phyloP scores from a whole-genome alignment of 1,140 invertebrate genomes.

The Drosophila melanogaster region Release_6_plus_ISO1_MT NT_033779.5:4860501-4861000 shows the following conservation, averaged over 20 bases:
- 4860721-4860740: constrained; percentile 77
- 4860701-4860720: constrained; percentile 77
- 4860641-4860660: background rate
- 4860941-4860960: constrained; percentile 81
- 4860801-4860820: constrained; percentile 9
- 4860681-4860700: constrained; percentile 79
- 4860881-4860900: constrained; percentile 5
- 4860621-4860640: no score
- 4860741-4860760: constrained; percentile 82
- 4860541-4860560: no score
- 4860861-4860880: background rate
- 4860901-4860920: constrained; percentile 69
- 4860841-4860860: constrained; percentile 35
- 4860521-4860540: no score
- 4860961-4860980: constrained; percentile 78
- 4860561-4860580: no score
- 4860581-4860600: background rate
- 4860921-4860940: constrained; percentile 77
- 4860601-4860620: constrained; percentile 4
- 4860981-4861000: constrained; percentile 55
- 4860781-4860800: constrained; percentile 67
- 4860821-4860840: constrained; percentile 17
- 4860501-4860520: no score
- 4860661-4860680: constrained; percentile 72
- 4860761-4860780: constrained; percentile 80